Base-by-base conservation (phyloP, 2,888 invertebrate genomes). In the Drosophila mimetica region DNA sequence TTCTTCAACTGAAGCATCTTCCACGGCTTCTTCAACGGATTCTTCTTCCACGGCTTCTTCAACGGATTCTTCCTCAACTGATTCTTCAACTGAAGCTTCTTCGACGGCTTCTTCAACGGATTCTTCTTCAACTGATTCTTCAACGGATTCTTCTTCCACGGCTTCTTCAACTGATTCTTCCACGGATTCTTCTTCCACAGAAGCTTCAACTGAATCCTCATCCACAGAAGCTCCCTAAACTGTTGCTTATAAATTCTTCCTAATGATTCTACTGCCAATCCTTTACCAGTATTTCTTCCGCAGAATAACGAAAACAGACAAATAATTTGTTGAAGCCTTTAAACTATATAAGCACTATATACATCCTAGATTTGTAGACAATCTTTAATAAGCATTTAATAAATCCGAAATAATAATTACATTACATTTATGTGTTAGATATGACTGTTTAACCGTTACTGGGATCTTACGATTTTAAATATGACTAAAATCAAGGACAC, bases 301-400 rank as follows among this genome's bases (percentile, higher is more conserved):
- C 42, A 1, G n/a, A 30, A 30, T 11, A 14, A 14, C 25, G 2
- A 2, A 44, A 9, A 9, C 14, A 16, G 9, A 25, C 5, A 25
- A 5, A 14, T 14, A 9, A 1, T 22, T 42, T 22, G 8, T 22
- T 1, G n/a, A 14, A 20, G 13, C 9, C 6, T 4, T 14, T 11
- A 28, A 32, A 32, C 4, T 53, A 13, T 28, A 13, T 28, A 22
- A 22, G 8, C 2, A 11, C 11, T 8, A 0, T 39, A 6, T 7
- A 13, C 9, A 2, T 14, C 8, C 9, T n/a, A n/a, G 25, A 36
- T 25, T 50, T 36, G 18, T 51, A 55, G 8, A 37, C 18, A 50
- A 51, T 51, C 51, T 55, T 55, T 37, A 51, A 37, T 55, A 50
- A n/a, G n/a, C 14, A 14, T 37, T 57, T 28, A 57, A 51, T 28